phyloP scores from a whole-genome alignment of 2,888 invertebrate genomes.

The Pseudococcus viburni region DNA sequence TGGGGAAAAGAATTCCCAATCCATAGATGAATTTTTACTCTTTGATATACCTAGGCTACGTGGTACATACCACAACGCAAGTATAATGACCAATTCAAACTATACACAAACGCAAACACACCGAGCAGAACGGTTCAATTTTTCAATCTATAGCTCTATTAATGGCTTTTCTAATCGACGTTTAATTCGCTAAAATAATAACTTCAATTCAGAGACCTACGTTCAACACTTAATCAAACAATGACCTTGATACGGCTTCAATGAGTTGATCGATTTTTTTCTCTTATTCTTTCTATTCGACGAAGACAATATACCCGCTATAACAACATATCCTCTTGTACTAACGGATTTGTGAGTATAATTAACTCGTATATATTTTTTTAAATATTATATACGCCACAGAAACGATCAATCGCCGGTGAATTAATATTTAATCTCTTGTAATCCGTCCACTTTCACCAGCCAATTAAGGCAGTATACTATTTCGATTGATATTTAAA shows the following conservation, averaged over 20 bases:
- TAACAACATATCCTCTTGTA: neutral
- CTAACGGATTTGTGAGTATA: neutral
- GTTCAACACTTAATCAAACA: slow-evolving; percentile 31
- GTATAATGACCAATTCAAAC: neutral
- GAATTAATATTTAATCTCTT: slow-evolving; percentile 28
- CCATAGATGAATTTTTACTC: neutral
- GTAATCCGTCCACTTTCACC: slow-evolving; percentile 4
- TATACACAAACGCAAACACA: neutral
- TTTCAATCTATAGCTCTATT: slow-evolving; percentile 12
- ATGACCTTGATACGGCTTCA: slow-evolving; percentile 37
- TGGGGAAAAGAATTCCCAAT: neutral
- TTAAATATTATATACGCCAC: neutral
- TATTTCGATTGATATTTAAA: slow-evolving; percentile 13
- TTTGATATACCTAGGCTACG: neutral
- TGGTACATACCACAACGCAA: neutral
- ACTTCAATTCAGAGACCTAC: slow-evolving; percentile 18
- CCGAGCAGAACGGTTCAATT: neutral
- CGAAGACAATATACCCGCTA: neutral
- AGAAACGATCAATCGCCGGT: neutral
- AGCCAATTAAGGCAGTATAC: neutral
- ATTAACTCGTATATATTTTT: neutral
- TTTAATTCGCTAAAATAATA: slow-evolving; percentile 46
- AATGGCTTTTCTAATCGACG: slow-evolving; percentile 39
- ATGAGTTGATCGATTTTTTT: slow-evolving; percentile 40
- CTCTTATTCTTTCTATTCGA: neutral